A percentile compares a stretch with the other conserved stretches of the same genome.
These are phyloP conservation scores for Amphipoea oculea DNA, from an alignment of 2,888 invertebrate genomes.

Conservation along the genomic window DNA sequence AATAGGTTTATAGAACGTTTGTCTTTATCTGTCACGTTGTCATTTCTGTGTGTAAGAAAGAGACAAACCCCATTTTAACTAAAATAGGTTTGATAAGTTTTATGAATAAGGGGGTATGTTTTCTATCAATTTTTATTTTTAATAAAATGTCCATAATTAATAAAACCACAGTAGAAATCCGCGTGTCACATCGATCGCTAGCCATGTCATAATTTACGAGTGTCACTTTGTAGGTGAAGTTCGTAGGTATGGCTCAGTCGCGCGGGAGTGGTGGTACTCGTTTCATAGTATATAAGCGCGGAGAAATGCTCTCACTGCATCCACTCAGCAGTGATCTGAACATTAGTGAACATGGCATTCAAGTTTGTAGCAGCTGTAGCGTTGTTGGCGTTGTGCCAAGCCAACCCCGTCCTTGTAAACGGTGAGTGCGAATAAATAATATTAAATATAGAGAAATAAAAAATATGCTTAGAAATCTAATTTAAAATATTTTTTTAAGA, in stretches of 20 bases:
- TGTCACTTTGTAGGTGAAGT: conserved; percentile 86
- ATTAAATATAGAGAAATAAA: not conserved
- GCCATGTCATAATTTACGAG: conserved; percentile 83
- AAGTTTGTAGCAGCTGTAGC: conserved; percentile 83
- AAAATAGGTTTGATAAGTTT: too few relatives aligned
- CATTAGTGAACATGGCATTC: conserved; percentile 78
- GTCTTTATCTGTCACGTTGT: too few relatives aligned
- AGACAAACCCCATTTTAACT: too few relatives aligned
- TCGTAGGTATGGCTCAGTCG: conserved; percentile 81
- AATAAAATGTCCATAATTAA: conserved; percentile 55
- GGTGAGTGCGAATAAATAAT: conserved; percentile 75
- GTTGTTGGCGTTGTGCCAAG: conserved; percentile 80
- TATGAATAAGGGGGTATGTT: too few relatives aligned
- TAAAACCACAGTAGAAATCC: conserved; percentile 58
- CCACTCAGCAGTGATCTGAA: conserved; percentile 78
- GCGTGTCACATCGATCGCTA: conserved; percentile 72
- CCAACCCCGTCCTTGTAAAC: conserved; percentile 81
- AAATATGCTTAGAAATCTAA: not conserved
- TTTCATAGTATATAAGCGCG: conserved; percentile 83
- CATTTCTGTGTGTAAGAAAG: too few relatives aligned
- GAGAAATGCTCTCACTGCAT: conserved; percentile 89
- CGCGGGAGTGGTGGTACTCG: conserved; percentile 75
- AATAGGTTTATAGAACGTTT: too few relatives aligned
- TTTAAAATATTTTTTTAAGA: conserved; percentile 32
- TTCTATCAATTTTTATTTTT: too few relatives aligned